Conservation (phyloP, 1,140 invertebrate genomes). For the Agrypnia vestita region DNA sequence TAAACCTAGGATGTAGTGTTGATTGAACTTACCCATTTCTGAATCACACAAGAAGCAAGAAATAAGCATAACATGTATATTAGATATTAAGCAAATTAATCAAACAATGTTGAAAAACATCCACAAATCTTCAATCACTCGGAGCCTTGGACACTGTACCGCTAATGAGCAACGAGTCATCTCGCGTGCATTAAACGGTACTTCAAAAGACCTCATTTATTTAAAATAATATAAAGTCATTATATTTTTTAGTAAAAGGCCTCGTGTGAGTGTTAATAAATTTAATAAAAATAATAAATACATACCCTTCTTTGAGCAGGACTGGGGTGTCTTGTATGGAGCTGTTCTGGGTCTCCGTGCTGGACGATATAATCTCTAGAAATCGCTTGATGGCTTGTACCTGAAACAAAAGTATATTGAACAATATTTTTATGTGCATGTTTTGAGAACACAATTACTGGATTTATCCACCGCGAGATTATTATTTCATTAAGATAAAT, state of each 20-base stretch:
- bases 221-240: no score
- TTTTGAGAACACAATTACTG: no score
- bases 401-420: slow-evolving; percentile 63
- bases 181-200: background rate
- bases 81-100: slow-evolving; percentile 12
- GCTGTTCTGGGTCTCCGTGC: slow-evolving; percentile 74
- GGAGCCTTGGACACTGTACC: no score
- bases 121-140: no score
- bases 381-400: slow-evolving; percentile 86
- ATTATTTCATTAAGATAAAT: no score
- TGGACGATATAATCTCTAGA: slow-evolving; percentile 91
- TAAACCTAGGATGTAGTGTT: background rate
- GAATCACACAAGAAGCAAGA: slow-evolving; percentile 33
- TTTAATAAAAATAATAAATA: background rate
- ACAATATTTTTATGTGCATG: no score
- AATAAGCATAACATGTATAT: slow-evolving; percentile 20
- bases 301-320: slow-evolving; percentile 92
- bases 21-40: slow-evolving; percentile 45
- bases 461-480: no score
- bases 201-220: no score
- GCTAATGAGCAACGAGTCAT: no score
- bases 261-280: background rate
- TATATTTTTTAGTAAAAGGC: background rate
- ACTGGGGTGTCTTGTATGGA: slow-evolving; percentile 79
- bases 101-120: background rate